Evolutionary conservation across 2,888 invertebrate genomes (phyloP).

Genomic region (Cephus sareptanus): DNA sequence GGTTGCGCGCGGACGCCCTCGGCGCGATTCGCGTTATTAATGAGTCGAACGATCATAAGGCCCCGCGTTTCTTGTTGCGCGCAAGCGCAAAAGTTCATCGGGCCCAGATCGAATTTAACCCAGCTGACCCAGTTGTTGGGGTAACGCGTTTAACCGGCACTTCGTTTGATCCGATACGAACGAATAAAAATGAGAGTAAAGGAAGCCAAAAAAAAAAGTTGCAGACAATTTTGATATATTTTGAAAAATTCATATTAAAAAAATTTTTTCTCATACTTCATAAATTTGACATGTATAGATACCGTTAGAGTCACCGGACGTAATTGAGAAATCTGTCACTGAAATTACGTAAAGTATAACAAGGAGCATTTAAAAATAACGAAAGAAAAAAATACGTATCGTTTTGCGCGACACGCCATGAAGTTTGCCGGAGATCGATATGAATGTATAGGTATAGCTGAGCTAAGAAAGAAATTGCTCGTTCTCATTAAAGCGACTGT

Average conservation of each 20-base stretch:
- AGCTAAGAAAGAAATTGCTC: not conserved
- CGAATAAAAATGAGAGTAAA: not conserved
- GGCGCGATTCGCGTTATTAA: slow-evolving; percentile 4
- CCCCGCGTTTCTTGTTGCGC: not conserved
- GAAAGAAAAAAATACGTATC: not conserved
- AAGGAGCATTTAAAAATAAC: not conserved
- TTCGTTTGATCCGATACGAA: not conserved
- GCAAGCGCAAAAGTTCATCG: slow-evolving; percentile 7
- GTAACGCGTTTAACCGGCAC: not conserved
- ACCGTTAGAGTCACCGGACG: not conserved
- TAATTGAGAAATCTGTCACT: not conserved
- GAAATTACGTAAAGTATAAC: slow-evolving; percentile 4
- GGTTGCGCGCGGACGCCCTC: not conserved
- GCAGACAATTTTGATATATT: not conserved
- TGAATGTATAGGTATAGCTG: not conserved
- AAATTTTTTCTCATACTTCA: not conserved
- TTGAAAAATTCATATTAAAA: not conserved
- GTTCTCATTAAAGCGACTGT: slow-evolving; percentile 4
- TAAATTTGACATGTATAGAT: not conserved
- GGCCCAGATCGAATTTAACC: slow-evolving; percentile 1
- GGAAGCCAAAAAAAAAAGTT: not conserved
- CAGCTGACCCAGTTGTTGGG: not conserved
- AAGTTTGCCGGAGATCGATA: not conserved
- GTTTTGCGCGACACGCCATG: not conserved
- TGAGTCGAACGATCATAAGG: not conserved